Evolutionary conservation across 2,888 invertebrate genomes (phyloP).

Genomic region (Lithophane socia): DNA sequence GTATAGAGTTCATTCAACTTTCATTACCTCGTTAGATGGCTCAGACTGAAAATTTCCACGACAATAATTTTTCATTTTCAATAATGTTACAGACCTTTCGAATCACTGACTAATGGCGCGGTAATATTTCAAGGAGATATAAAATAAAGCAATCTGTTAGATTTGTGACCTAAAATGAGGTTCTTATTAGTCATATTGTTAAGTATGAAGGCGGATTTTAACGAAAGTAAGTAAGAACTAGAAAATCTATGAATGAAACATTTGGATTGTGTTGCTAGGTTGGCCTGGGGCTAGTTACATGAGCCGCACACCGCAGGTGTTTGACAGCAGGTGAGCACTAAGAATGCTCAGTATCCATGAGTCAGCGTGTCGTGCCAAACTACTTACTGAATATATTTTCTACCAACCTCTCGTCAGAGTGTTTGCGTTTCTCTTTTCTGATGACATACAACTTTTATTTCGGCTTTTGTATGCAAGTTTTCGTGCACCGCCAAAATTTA

Average conservation of each 20-base stretch:
- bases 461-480: conserved; percentile 43
- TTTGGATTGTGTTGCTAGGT: conserved; percentile 49
- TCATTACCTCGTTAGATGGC: conserved; percentile 64
- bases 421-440: conserved; percentile 16
- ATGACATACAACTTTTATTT: conserved; percentile 31
- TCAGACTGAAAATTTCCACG: conserved; percentile 59
- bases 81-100: conserved; percentile 55
- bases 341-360: conserved; percentile 74
- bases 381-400: conserved; percentile 68
- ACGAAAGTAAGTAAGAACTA: neutral
- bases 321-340: conserved; percentile 76
- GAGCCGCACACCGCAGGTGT: conserved; percentile 78
- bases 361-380: conserved; percentile 78
- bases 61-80: conserved; percentile 66
- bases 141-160: conserved; percentile 43
- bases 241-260: conserved; percentile 24
- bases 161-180: conserved; percentile 24
- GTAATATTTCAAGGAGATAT: conserved; percentile 54
- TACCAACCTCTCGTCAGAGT: conserved; percentile 32
- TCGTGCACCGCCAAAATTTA: conserved; percentile 55
- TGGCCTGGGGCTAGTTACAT: conserved; percentile 65
- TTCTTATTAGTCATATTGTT: conserved; percentile 12
- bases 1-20: conserved; percentile 66
- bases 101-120: conserved; percentile 51
- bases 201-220: neutral